phyloP scores from a whole-genome alignment of 1,140 invertebrate genomes.

The Linepithema humile region DNA sequence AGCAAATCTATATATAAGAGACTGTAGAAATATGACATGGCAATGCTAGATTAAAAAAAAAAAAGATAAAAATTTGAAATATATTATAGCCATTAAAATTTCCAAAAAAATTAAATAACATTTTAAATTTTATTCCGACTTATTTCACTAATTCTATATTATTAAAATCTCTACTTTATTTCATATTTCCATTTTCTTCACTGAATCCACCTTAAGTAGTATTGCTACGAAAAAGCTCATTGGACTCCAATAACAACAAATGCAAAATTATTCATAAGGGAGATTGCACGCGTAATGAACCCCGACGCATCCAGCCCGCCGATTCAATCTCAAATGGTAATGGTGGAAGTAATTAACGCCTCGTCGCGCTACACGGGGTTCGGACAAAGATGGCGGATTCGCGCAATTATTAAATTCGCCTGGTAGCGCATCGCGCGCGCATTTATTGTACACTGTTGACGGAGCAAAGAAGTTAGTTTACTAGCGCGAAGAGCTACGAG shows the following conservation, averaged over 20 bases:
- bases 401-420: conserved; percentile 53
- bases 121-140: neutral
- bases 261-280: conserved; percentile 52
- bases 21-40: neutral
- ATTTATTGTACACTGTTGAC: conserved; percentile 26
- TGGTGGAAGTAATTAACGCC: conserved; percentile 40
- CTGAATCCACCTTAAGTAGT: neutral
- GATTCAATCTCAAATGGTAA: conserved; percentile 56
- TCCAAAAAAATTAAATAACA: too few relatives aligned
- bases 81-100: too few relatives aligned
- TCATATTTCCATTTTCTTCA: neutral
- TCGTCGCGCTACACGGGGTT: neutral
- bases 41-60: neutral
- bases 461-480: conserved; percentile 34
- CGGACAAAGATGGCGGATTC: conserved; percentile 41
- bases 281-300: conserved; percentile 42
- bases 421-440: conserved; percentile 11
- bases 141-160: neutral
- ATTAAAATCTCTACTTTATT: neutral
- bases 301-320: neutral
- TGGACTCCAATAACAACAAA: conserved; percentile 33
- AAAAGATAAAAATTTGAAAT: neutral
- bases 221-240: conserved; percentile 4
- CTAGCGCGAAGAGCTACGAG: neutral
- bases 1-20: neutral